Percentiles rank a stretch among this genome's conserved stretches.
Evolutionary conservation across 2,113 vertebrate genomes (phyloP).

Genomic region (Dicerorhinus sumatrensis): DNA sequence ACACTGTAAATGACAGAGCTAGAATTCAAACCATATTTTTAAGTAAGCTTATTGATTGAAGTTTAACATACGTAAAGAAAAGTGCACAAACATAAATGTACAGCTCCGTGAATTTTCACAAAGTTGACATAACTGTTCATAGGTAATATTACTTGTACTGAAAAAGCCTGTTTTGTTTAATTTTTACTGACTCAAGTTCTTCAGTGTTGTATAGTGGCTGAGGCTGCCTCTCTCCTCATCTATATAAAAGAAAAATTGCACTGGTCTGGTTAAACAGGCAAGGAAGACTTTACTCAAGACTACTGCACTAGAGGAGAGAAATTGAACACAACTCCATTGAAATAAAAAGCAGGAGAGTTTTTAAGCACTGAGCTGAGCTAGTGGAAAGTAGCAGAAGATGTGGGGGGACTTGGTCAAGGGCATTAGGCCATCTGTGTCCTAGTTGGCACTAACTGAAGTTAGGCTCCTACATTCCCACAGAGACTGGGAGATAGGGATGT

Average conservation of each 20-base stretch:
- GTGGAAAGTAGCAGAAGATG: not conserved
- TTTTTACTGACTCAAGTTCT: not conserved
- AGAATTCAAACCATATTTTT: not conserved
- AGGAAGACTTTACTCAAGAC: not conserved
- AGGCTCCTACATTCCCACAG: not conserved
- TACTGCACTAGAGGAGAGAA: not conserved
- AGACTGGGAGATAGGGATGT: not conserved
- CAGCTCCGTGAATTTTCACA: not conserved
- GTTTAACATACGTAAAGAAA: not conserved
- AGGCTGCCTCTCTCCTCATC: not conserved
- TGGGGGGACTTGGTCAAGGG: not conserved
- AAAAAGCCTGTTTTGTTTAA: not conserved
- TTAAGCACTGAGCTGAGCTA: not conserved
- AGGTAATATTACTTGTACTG: not conserved
- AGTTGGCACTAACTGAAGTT: not conserved
- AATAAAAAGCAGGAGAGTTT: not conserved
- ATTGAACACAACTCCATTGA: not conserved
- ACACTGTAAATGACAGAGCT: not conserved
- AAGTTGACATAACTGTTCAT: not conserved
- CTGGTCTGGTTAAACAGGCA: not conserved
- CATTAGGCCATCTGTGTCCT: not conserved
- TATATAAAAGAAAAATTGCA: not conserved
- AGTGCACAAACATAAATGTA: not conserved
- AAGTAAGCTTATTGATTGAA: not conserved
- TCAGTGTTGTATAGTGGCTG: not conserved